phyloP scores from a whole-genome alignment of 2,113 vertebrate genomes.

The Tragelaphus buxtoni region DNA sequence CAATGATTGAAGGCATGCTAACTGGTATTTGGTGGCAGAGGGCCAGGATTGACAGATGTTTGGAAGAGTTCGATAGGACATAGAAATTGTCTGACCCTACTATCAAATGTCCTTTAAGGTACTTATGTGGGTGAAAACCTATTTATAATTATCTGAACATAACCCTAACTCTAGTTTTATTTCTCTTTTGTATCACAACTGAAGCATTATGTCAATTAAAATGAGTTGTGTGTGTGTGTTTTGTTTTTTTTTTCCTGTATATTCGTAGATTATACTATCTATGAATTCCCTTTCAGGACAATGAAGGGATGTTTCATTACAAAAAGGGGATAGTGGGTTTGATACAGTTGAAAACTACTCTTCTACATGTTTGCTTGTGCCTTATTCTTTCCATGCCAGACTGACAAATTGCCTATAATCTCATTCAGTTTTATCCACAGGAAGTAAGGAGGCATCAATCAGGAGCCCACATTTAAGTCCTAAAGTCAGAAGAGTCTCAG shows the following conservation, averaged over 20 bases:
- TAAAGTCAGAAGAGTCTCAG: background rate
- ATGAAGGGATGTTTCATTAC: background rate
- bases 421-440: background rate
- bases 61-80: background rate
- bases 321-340: background rate
- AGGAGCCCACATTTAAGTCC: background rate
- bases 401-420: background rate
- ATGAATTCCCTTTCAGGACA: constrained; percentile 23
- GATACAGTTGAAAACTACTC: background rate
- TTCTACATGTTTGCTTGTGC: background rate
- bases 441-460: background rate
- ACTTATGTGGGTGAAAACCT: background rate
- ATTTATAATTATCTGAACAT: constrained; percentile 35
- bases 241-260: background rate
- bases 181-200: background rate
- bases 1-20: background rate
- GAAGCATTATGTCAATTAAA: background rate
- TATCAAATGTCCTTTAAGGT: background rate
- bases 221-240: background rate
- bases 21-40: background rate
- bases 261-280: background rate
- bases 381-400: background rate
- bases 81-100: background rate
- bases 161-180: constrained; percentile 1
- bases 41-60: background rate